These are phyloP conservation scores for Ctenicera cuprea DNA, from an alignment of 2,888 invertebrate genomes.

Conservation along the genomic window DNA sequence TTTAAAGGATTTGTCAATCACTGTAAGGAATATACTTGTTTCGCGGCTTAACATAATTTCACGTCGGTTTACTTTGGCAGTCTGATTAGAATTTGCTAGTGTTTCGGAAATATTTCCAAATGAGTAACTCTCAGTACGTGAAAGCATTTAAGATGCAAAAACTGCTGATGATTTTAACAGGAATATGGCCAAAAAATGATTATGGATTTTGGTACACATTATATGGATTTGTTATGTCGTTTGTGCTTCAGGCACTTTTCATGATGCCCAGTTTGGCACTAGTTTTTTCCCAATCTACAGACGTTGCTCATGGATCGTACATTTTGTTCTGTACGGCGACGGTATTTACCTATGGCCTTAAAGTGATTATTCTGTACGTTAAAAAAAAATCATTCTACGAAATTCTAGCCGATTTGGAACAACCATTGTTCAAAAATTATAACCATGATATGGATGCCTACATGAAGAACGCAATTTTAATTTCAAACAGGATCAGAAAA, in stretches of 20 bases:
- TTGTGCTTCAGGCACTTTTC: background rate
- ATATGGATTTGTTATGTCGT: background rate
- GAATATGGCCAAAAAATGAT: slow-evolving; percentile 13
- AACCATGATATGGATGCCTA: background rate
- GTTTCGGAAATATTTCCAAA: background rate
- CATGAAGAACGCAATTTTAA: slow-evolving; percentile 9
- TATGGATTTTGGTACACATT: background rate
- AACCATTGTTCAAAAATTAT: slow-evolving; percentile 6
- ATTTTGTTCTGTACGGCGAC: background rate
- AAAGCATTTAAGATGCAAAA: background rate
- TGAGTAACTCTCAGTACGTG: background rate
- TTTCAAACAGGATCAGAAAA: background rate
- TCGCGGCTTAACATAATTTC: no score
- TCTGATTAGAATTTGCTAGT: background rate
- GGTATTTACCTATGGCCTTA: background rate
- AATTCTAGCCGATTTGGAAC: slow-evolving; percentile 13
- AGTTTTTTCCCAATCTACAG: background rate
- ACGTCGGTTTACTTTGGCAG: background rate
- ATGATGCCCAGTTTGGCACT: background rate
- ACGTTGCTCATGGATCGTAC: slow-evolving; percentile 2
- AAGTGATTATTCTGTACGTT: slow-evolving; percentile 1
- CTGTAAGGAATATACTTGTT: background rate
- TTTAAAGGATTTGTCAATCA: background rate
- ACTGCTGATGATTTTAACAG: background rate
- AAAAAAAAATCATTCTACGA: background rate